These are phyloP conservation scores for Chloroceryle aenea DNA, from an alignment of 2,113 vertebrate species.

Conservation along the genomic window DNA sequence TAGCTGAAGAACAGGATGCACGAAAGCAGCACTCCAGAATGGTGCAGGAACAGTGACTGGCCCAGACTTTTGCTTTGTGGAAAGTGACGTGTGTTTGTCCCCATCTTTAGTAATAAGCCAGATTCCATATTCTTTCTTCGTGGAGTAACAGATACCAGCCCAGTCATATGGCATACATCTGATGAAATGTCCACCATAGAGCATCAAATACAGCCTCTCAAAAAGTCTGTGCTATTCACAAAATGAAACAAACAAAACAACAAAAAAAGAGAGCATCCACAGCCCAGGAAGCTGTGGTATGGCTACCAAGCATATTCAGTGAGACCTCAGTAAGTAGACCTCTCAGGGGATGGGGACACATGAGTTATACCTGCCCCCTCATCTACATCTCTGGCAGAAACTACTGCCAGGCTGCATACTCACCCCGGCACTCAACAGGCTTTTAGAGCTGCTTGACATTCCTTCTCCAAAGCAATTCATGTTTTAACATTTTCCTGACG, in stretches of 20 bases:
- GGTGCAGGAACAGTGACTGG: background rate
- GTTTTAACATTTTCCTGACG: background rate
- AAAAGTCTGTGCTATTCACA: background rate
- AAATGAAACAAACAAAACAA: background rate
- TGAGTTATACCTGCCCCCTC: fast-evolving
- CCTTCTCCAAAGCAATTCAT: background rate
- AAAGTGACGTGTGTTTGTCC: background rate
- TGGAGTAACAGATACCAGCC: background rate
- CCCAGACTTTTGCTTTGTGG: background rate
- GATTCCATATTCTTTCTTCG: background rate
- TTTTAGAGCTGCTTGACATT: background rate
- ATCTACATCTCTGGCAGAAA: background rate
- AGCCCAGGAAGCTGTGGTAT: background rate
- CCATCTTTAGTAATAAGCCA: background rate
- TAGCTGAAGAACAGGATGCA: background rate
- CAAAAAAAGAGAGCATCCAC: background rate
- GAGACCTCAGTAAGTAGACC: background rate
- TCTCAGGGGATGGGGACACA: background rate
- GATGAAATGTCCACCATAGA: background rate
- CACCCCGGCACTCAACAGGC: fast-evolving
- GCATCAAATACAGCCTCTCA: background rate
- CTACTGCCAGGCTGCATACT: fast-evolving
- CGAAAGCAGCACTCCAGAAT: constrained; percentile 11
- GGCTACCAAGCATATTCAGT: fast-evolving
- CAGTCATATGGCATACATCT: background rate